Conservation (phyloP, 2,113 vertebrate species). For the Conger conger region DNA sequence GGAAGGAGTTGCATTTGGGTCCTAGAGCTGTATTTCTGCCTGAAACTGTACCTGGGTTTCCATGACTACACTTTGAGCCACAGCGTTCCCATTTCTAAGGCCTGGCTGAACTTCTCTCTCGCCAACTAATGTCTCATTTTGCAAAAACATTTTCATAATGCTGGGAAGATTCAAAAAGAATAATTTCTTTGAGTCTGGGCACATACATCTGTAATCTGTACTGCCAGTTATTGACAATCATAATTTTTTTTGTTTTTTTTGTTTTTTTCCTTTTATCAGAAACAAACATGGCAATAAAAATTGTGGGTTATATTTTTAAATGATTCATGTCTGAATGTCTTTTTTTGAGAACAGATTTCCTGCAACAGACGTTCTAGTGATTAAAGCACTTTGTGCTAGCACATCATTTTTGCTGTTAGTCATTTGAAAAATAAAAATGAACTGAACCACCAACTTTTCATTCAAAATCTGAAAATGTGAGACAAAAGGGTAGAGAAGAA, state of each 20-base stretch:
- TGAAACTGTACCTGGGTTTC: conserved; percentile 19
- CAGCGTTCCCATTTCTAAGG: conserved; percentile 9
- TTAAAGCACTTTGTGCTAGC: conserved; percentile 15
- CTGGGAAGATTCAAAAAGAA: conserved; percentile 24
- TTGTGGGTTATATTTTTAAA: conserved; percentile 80
- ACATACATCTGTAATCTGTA: conserved; percentile 42
- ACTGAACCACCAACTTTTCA: conserved; percentile 9
- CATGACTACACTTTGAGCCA: conserved; percentile 36
- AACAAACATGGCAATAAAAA: conserved; percentile 85
- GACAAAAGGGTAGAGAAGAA: conserved; percentile 42
- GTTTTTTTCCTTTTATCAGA: conserved; percentile 73
- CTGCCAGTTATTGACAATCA: conserved; percentile 25
- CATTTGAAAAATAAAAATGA: not conserved
- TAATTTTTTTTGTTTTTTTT: conserved; percentile 44
- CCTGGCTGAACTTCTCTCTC: conserved; percentile 19
- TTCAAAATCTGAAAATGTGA: conserved; percentile 35
- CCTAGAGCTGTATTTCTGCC: not conserved
- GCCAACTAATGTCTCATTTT: conserved; percentile 4
- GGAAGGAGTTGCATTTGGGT: not conserved
- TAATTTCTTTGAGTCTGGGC: conserved; percentile 44
- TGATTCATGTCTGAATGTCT: conserved; percentile 31
- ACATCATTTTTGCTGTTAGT: conserved; percentile 23
- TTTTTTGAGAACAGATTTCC: not conserved
- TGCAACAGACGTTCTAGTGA: not conserved
- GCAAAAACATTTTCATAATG: conserved; percentile 15